phyloP scores from a whole-genome alignment of 2,797 vertebrate species.

The Hydrolagus colliei region DNA sequence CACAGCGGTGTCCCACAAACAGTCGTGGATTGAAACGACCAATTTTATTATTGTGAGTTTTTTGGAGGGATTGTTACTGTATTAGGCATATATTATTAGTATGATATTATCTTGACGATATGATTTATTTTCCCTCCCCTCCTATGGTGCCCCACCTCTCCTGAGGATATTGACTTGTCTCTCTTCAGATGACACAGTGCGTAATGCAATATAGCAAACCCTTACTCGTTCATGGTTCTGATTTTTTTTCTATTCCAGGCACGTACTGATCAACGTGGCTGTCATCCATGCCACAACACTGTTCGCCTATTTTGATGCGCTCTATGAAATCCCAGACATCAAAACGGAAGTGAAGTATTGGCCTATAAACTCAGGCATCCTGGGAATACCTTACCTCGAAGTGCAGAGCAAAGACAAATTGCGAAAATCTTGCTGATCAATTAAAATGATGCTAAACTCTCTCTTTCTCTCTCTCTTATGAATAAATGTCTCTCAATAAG shows the following conservation, averaged over 20 bases:
- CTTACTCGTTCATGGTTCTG: background rate
- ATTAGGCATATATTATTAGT: too few relatives aligned
- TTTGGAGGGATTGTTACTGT: too few relatives aligned
- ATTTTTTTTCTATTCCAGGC: slow-evolving; percentile 58
- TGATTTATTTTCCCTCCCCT: too few relatives aligned
- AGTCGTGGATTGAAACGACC: too few relatives aligned
- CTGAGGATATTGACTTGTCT: too few relatives aligned
- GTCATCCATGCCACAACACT: slow-evolving; percentile 69
- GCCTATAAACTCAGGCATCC: slow-evolving; percentile 66
- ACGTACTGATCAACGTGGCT: slow-evolving; percentile 80
- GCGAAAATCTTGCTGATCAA: slow-evolving; percentile 51
- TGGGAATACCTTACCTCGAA: slow-evolving; percentile 76
- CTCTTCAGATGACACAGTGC: too few relatives aligned
- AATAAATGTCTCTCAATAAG: background rate
- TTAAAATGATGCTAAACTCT: background rate
- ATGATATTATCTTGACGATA: too few relatives aligned
- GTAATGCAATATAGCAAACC: too few relatives aligned
- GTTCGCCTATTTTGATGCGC: slow-evolving; percentile 71
- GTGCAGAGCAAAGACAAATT: slow-evolving; percentile 48
- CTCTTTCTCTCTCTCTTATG: background rate
- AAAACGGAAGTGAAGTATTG: slow-evolving; percentile 73
- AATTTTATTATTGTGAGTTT: too few relatives aligned
- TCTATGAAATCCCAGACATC: slow-evolving; percentile 66
- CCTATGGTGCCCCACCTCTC: too few relatives aligned
- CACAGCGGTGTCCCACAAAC: too few relatives aligned